Conservation (phyloP, 2,888 invertebrate genomes). For the Mythimna impura region DNA sequence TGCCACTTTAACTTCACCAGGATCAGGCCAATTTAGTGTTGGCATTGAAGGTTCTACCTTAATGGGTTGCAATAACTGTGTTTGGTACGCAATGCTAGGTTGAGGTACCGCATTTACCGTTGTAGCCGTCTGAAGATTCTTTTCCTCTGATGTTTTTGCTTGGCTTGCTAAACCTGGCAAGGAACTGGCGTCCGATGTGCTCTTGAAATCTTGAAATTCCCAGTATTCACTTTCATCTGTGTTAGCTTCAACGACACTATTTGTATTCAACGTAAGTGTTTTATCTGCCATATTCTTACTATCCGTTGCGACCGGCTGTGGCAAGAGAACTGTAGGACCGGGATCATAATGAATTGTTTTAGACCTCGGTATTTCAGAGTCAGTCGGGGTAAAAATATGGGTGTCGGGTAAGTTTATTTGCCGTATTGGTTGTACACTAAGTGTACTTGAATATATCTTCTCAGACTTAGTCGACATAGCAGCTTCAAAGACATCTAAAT, state of each 20-base stretch:
- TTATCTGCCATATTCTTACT: slow-evolving; percentile 62
- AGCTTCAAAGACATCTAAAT: slow-evolving; percentile 81
- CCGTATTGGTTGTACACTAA: slow-evolving; percentile 84
- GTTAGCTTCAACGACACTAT: slow-evolving; percentile 46
- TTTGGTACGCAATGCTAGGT: slow-evolving; percentile 72
- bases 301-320: slow-evolving; percentile 69
- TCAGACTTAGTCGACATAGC: slow-evolving; percentile 76
- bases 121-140: slow-evolving; percentile 51
- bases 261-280: slow-evolving; percentile 17
- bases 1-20: slow-evolving; percentile 86
- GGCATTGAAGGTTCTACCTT: slow-evolving; percentile 84
- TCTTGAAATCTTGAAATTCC: slow-evolving; percentile 86
- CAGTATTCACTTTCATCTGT: slow-evolving; percentile 81
- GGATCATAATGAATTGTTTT: slow-evolving; percentile 88
- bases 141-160: slow-evolving; percentile 43
- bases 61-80: slow-evolving; percentile 84
- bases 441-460: slow-evolving; percentile 82
- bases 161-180: slow-evolving; percentile 36
- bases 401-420: slow-evolving; percentile 88
- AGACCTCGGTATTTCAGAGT: slow-evolving; percentile 88
- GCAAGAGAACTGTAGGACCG: slow-evolving; percentile 75
- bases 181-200: slow-evolving; percentile 62
- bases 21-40: slow-evolving; percentile 88
- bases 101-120: slow-evolving; percentile 61
- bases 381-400: slow-evolving; percentile 88